These are phyloP conservation scores for Aricia artaxerxes DNA, from an alignment of 2,888 invertebrate species.

Conservation along the genomic window DNA sequence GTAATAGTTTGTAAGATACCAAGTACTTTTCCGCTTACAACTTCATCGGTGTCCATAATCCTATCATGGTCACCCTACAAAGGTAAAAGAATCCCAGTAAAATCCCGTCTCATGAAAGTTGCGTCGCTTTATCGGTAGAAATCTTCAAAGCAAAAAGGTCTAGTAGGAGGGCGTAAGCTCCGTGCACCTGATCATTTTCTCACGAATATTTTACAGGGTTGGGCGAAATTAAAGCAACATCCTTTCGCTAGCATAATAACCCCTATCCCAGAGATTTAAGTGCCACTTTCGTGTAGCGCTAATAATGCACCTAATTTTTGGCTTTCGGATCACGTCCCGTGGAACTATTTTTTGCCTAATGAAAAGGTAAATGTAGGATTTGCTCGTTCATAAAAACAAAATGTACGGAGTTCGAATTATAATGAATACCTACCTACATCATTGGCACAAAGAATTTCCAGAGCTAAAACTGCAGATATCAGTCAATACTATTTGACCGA, in stretches of 20 bases:
- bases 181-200: slow-evolving; percentile 45
- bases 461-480: no score
- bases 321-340: slow-evolving; percentile 12
- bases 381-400: slow-evolving; percentile 16
- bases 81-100: slow-evolving; percentile 42
- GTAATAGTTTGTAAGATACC: no score
- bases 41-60: background rate
- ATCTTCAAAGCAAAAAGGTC: slow-evolving; percentile 57
- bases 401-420: background rate
- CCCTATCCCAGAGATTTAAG: slow-evolving; percentile 24
- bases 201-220: slow-evolving; percentile 45
- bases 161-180: slow-evolving; percentile 41
- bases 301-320: slow-evolving; percentile 17
- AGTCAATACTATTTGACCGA: no score
- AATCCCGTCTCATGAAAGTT: slow-evolving; percentile 50
- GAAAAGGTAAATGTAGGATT: slow-evolving; percentile 14
- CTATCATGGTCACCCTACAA: slow-evolving; percentile 12
- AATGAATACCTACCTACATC: background rate
- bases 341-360: slow-evolving; percentile 2
- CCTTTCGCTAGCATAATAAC: slow-evolving; percentile 25
- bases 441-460: no score
- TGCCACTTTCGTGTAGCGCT: background rate
- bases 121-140: slow-evolving; percentile 52
- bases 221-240: slow-evolving; percentile 41
- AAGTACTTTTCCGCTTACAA: background rate